Percentiles rank a stretch among this genome's conserved stretches.
These are phyloP conservation scores for Phasianus colchicus DNA, from an alignment of 2,113 vertebrate species.

Conservation along the genomic window DNA sequence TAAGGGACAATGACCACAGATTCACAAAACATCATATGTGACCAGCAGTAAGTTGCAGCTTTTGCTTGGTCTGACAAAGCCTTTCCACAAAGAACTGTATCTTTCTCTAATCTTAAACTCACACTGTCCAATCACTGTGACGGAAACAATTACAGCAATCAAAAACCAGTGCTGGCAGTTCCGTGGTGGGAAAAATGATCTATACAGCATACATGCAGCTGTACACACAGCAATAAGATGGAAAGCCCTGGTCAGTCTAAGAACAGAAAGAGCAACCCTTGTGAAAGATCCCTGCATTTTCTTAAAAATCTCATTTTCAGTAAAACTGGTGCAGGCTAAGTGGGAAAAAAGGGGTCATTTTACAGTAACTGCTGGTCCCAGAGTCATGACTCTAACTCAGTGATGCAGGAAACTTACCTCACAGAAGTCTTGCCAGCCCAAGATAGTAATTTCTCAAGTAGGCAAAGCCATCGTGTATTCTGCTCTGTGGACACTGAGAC, in stretches of 20 bases:
- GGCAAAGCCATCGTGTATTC: neutral
- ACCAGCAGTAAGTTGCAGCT: neutral
- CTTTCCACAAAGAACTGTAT: neutral
- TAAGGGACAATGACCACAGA: neutral
- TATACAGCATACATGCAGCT: neutral
- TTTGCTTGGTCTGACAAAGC: neutral
- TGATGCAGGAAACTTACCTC: neutral
- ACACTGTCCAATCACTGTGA: neutral
- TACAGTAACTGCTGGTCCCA: neutral
- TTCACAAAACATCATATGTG: accelerated
- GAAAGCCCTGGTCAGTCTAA: neutral
- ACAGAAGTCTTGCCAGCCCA: neutral
- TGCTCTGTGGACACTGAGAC: neutral
- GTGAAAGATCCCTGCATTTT: neutral
- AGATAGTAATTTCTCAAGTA: neutral
- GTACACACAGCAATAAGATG: neutral
- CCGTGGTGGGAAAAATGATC: neutral
- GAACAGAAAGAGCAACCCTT: neutral
- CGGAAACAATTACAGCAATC: neutral
- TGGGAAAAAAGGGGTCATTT: neutral
- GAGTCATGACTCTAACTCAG: neutral
- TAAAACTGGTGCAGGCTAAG: neutral
- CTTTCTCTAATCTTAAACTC: neutral
- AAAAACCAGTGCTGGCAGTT: neutral
- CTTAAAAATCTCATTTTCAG: neutral